Base-by-base conservation (phyloP, 1,140 invertebrate genomes). In the Cylas formicarius region DNA sequence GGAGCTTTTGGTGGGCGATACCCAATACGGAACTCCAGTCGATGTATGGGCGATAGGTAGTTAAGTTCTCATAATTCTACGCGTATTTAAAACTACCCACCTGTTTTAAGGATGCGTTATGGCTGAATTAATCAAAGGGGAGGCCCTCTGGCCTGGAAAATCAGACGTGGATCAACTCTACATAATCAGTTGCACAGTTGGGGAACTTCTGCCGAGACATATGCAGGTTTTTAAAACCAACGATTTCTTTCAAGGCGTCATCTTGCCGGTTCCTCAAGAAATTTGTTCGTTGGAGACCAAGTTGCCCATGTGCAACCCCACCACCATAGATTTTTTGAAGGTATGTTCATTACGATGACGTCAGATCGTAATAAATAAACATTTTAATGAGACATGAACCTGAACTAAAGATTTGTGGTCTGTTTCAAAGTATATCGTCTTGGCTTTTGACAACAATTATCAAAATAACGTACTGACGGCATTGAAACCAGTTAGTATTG, bases 111-210 rank as follows among this genome's bases (percentile, higher is more conserved):
- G 87, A 13, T 97, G 92, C 68, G 93, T 99, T 1, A 88, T 94
- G 64, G 94, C 94, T 3, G 96, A 99, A 69, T 68, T 99, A 38
- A 79, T 97, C 20, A 82, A 87, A 10, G 91, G 92, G n/a, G 90
- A 96, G 66, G 90, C 91, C 0, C 66, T 99, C 1, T 97, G 94
- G 94, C 93, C 94, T 0, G 95, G 95, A 31, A 91, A 97, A 70
- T 97, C 94, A 8, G 96, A 99, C 63, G 86, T 98, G 2, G 96
- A 99, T 70, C 96, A 99, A 66, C 69, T 99, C 17, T 98, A 95
- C 70, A 74, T 97, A 44, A 98, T 98, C 56, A 76, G 89, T 57
- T 86, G 84, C 69, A 95, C 90, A 1, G 68, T 88, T 13, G 86
- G 94, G 9, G 92, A 98, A 60, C 72, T 99, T 4, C 74, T 96